Evolutionary conservation across 37 sponge, comb jelly and placozoan genomes (phyloP).

Genomic region (Chondrilla cf. caribensis): DNA sequence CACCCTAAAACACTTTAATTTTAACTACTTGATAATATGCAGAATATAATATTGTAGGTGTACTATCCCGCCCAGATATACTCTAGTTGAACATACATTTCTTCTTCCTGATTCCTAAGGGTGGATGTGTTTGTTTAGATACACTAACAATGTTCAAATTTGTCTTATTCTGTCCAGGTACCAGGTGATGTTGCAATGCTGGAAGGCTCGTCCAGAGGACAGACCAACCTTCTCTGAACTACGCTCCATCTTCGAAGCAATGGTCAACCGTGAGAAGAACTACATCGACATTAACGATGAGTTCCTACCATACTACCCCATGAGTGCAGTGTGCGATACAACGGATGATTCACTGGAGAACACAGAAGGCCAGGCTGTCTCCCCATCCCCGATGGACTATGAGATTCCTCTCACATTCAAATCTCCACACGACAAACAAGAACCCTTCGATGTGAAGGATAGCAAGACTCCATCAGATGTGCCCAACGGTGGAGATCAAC

Average conservation of each 20-base stretch:
- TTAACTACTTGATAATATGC: no score
- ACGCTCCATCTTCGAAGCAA: conserved; percentile 24
- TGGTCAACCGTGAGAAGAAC: conserved; percentile 12
- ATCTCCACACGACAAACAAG: no score
- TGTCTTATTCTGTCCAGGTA: conserved; percentile 40
- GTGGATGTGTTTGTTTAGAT: no score
- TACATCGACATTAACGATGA: conserved; percentile 46
- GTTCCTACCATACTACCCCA: conserved; percentile 29
- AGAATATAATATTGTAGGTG: no score
- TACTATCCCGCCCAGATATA: no score
- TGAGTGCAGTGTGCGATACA: conserved; percentile 21
- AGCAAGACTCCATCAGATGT: no score
- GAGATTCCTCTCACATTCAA: background rate
- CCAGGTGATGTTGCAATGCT: conserved; percentile 55
- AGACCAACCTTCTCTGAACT: conserved; percentile 49
- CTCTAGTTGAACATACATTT: no score
- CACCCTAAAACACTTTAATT: background rate
- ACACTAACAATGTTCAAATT: no score
- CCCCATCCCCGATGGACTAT: conserved; percentile 18
- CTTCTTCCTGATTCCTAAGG: no score
- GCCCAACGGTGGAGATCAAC: no score
- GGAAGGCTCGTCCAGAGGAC: conserved; percentile 37
- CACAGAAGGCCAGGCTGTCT: background rate
- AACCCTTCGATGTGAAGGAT: no score
- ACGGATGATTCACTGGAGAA: background rate